These are phyloP conservation scores for Philopotamus ludificatus DNA, from an alignment of 1,140 invertebrate species.

Conservation along the genomic window DNA sequence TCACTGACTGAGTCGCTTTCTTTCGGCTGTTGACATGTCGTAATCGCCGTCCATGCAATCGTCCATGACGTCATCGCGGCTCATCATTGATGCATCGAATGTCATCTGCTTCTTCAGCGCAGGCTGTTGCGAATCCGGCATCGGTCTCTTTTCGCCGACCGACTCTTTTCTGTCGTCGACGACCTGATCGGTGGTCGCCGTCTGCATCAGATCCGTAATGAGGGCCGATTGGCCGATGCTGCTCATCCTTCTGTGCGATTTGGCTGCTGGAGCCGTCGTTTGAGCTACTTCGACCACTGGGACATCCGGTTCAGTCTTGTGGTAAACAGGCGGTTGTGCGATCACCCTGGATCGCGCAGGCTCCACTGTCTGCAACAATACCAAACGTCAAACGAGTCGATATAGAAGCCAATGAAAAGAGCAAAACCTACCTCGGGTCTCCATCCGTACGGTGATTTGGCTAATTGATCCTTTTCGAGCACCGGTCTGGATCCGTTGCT, in stretches of 20 bases:
- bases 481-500: constrained; percentile 44
- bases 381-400: neutral
- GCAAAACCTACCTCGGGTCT: constrained; percentile 46
- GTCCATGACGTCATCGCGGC: constrained; percentile 45
- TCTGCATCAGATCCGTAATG: constrained; percentile 46
- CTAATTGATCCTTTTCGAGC: constrained; percentile 55
- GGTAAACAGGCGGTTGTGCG: constrained; percentile 44
- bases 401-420: neutral
- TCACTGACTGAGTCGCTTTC: constrained; percentile 48
- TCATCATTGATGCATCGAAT: constrained; percentile 43
- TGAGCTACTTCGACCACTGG: constrained; percentile 48
- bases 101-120: constrained; percentile 25
- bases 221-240: constrained; percentile 47
- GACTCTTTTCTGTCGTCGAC: neutral
- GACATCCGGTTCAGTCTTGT: constrained; percentile 45
- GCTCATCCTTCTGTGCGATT: constrained; percentile 48
- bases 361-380: constrained; percentile 3
- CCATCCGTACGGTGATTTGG: constrained; percentile 54
- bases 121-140: constrained; percentile 14
- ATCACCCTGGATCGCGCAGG: constrained; percentile 40
- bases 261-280: constrained; percentile 44
- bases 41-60: constrained; percentile 51
- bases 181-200: neutral
- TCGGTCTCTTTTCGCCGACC: constrained; percentile 11
- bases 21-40: constrained; percentile 51